Evolutionary conservation across 2,888 invertebrate genomes (phyloP).

Genomic region (Cynaeus angustus): DNA sequence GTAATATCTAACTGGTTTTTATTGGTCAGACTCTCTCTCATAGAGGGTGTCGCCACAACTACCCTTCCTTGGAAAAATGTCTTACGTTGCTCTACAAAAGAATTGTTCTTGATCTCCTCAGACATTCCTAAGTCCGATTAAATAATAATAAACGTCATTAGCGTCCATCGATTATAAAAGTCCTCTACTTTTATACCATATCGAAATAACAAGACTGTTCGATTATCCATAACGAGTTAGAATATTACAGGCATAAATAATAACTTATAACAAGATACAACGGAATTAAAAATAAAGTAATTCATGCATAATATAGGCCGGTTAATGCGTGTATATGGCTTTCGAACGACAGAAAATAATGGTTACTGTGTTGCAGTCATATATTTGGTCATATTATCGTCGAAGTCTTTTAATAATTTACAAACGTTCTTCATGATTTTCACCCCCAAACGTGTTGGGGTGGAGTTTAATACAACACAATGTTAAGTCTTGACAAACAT

Average conservation of each 20-base stretch:
- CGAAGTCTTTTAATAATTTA: conserved; percentile 59
- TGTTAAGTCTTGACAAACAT: conserved; percentile 53
- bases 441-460: conserved; percentile 55
- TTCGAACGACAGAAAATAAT: conserved; percentile 55
- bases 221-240: conserved; percentile 56
- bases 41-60: too few relatives aligned
- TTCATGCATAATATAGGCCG: conserved; percentile 59
- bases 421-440: conserved; percentile 46
- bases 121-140: too few relatives aligned
- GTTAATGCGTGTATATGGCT: conserved; percentile 57
- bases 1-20: too few relatives aligned
- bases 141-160: conserved; percentile 9
- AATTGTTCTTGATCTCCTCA: too few relatives aligned
- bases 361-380: conserved; percentile 54
- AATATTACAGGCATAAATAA: conserved; percentile 59
- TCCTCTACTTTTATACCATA: conserved; percentile 30
- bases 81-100: too few relatives aligned
- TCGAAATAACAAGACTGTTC: conserved; percentile 53
- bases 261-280: conserved; percentile 56
- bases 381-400: conserved; percentile 59
- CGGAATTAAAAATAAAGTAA: conserved; percentile 57
- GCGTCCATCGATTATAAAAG: conserved; percentile 17
- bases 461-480: conserved; percentile 60
- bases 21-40: too few relatives aligned
- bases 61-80: too few relatives aligned